Conservation (phyloP, 2,888 invertebrate species). For the Bruchidius siliquastri region DNA sequence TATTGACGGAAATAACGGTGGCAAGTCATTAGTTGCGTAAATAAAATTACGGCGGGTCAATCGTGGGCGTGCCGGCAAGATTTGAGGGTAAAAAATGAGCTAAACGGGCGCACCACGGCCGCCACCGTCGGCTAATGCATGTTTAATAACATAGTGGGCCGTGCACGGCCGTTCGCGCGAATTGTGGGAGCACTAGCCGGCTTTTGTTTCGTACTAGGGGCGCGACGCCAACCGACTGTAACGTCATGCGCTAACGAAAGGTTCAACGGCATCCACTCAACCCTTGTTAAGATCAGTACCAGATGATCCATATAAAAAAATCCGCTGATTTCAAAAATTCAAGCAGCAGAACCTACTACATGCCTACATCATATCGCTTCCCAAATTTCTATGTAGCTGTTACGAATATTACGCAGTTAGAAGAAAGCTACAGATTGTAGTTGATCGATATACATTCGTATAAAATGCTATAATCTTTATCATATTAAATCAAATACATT, state of each 20-base stretch:
- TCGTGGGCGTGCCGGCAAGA: slow-evolving; percentile 33
- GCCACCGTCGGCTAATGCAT: slow-evolving; percentile 34
- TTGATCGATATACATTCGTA: no score
- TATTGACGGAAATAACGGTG: slow-evolving; percentile 8
- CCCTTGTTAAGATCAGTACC: slow-evolving; percentile 12
- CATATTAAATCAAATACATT: no score
- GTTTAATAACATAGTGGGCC: slow-evolving; percentile 41
- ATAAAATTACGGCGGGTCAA: slow-evolving; percentile 20
- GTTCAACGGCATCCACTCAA: slow-evolving; percentile 5
- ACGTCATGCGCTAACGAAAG: background rate
- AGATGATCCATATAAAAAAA: no score
- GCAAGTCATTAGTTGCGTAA: slow-evolving; percentile 16
- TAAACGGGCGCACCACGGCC: slow-evolving; percentile 22
- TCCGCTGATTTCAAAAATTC: no score
- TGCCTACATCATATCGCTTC: no score
- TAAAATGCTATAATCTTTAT: no score
- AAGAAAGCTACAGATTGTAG: no score
- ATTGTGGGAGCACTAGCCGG: slow-evolving; percentile 27
- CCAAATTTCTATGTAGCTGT: no score
- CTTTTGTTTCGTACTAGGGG: slow-evolving; percentile 38
- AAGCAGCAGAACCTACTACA: no score
- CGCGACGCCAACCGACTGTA: slow-evolving; percentile 14
- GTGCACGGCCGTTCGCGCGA: slow-evolving; percentile 11
- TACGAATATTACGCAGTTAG: no score
- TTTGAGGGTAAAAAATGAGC: slow-evolving; percentile 33